Base-by-base conservation (phyloP, 2,888 invertebrate genomes). In the Drosophila testacea region DNA sequence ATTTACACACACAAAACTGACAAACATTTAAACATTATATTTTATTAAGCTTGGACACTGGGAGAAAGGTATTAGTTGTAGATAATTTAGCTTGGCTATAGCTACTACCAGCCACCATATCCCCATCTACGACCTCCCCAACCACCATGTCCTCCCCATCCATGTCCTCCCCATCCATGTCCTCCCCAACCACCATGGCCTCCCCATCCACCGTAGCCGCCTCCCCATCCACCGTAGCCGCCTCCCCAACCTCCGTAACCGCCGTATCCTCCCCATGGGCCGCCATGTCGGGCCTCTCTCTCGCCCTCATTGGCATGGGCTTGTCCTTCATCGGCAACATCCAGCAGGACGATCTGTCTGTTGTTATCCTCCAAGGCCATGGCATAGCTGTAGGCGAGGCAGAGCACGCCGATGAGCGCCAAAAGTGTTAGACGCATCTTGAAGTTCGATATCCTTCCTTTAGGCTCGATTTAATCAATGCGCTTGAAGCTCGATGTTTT, bases 351-450 rank as follows among this genome's bases (percentile, higher is more conserved):
- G 48, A 39, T 48, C 59, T 38, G 47, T 1, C n/a, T 6, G 11
- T 16, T 22, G 13, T 16, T 34, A n/a, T 50, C 55, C 39, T 46
- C 46, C 44, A 44, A 9, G 4, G 51, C 5, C 39, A 39, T 2
- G 16, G 41, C 57, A 36, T 50, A 50, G 10, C 57, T 50, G 27
- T 10, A 73, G 65, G 75, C 72, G 47, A 80, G 42, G 36, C 65
- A 72, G 42, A 82, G 11, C 1, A 69, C 27, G 10, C 68, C 61
- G 13, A 79, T 38, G 28, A 79, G 27, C 5, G 75, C 54, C 64
- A 64, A 22, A 7, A 59, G 48, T 13, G 46, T 13, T 0, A 64
- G 59, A 64, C 64, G 64, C 64, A 64, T 64, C 42, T 50, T 41
- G 9, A 6, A 22, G 16, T 16, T 9, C 22, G 10, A 28, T 36